Conservation (phyloP, 2,113 vertebrate species). For the Saccopteryx leptura region DNA sequence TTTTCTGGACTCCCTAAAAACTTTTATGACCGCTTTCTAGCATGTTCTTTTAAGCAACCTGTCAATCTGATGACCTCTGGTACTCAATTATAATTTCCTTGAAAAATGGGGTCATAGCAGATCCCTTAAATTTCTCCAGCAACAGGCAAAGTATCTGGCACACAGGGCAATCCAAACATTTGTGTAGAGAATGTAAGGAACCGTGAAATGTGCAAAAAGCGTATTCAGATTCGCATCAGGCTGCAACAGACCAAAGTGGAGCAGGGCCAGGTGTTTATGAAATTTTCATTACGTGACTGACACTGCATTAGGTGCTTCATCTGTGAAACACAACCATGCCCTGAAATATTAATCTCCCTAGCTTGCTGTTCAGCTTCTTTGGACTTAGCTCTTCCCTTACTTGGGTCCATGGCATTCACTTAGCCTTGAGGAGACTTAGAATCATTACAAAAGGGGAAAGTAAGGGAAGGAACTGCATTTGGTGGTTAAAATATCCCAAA, state of each 20-base stretch:
- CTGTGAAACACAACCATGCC: background rate
- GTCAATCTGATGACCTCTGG: background rate
- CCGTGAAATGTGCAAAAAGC: background rate
- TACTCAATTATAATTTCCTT: background rate
- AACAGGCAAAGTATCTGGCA: background rate
- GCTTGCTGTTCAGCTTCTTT: constrained; percentile 25
- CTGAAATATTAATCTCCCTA: constrained; percentile 29
- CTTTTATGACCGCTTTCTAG: background rate
- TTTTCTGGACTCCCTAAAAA: background rate
- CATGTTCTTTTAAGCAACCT: background rate
- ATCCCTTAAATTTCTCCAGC: background rate
- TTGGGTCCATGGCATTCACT: background rate
- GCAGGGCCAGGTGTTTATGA: background rate
- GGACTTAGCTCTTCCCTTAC: background rate
- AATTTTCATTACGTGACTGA: constrained; percentile 15
- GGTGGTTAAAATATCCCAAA: background rate
- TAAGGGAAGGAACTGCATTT: background rate
- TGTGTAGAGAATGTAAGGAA: background rate
- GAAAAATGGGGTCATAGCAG: background rate
- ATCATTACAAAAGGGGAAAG: background rate
- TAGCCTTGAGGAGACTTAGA: background rate
- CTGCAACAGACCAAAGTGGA: background rate
- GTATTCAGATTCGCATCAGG: background rate
- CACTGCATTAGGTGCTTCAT: constrained; percentile 10
- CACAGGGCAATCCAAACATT: background rate